A percentile compares a stretch with the other conserved stretches of the same genome.
Evolutionary conservation across 2,888 invertebrate genomes (phyloP).

Genomic region (Nezara viridula): DNA sequence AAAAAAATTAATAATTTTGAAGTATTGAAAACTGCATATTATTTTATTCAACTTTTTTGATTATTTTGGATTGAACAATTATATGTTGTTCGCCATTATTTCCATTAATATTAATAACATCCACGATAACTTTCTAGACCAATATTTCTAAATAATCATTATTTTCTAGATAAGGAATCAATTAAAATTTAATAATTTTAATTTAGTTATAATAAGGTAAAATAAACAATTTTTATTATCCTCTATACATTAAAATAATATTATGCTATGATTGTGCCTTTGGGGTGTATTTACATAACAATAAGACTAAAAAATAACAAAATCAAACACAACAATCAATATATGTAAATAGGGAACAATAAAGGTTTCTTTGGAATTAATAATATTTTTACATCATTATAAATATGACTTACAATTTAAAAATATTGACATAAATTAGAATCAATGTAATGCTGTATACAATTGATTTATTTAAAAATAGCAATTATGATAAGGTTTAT

Average conservation of each 20-base stretch:
- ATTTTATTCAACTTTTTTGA: no score
- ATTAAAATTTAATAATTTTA: neutral
- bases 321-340: constrained; percentile 14
- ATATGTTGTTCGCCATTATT: neutral
- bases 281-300: neutral
- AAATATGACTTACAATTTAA: neutral
- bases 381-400: neutral
- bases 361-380: constrained; percentile 36
- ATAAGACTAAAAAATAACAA: neutral
- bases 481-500: constrained; percentile 11
- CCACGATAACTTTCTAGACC: neutral
- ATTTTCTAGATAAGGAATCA: neutral
- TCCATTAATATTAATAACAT: neutral
- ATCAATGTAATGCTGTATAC: neutral
- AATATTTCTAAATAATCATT: neutral
- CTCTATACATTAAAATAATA: neutral
- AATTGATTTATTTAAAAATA: constrained; percentile 15
- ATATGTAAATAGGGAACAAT: constrained; percentile 27
- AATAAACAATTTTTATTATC: neutral
- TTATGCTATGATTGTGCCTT: neutral
- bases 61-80: neutral
- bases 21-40: neutral
- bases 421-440: neutral
- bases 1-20: neutral
- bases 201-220: neutral